Conservation (phyloP, 2,797 vertebrate genomes). For the Sebastes matsubarae region DNA sequence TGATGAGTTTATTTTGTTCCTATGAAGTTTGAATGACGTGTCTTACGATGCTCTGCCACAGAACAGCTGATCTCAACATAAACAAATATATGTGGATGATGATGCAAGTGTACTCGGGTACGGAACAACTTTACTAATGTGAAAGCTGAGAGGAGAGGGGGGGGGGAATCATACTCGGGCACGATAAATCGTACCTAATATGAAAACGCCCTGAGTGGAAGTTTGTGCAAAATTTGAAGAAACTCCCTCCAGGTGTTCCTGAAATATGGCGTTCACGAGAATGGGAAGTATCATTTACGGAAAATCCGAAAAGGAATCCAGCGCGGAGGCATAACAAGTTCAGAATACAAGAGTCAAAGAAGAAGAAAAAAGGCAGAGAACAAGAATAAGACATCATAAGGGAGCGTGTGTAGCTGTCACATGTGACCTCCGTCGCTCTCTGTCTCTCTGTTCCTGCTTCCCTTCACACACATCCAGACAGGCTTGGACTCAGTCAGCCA, state of each 20-base stretch:
- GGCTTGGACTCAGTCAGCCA: conserved; percentile 63
- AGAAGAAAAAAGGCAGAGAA: conserved; percentile 9
- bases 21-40: too few relatives aligned
- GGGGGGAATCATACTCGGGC: too few relatives aligned
- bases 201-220: too few relatives aligned
- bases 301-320: background rate
- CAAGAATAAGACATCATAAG: conserved; percentile 14
- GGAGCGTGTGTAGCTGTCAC: conserved; percentile 38
- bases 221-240: background rate
- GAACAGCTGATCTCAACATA: too few relatives aligned
- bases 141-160: too few relatives aligned
- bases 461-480: conserved; percentile 51
- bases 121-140: too few relatives aligned
- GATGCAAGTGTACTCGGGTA: too few relatives aligned
- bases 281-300: background rate
- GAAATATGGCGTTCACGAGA: background rate
- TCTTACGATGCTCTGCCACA: too few relatives aligned
- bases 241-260: background rate
- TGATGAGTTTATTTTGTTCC: too few relatives aligned
- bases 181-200: too few relatives aligned
- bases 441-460: conserved; percentile 44
- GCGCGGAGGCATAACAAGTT: background rate
- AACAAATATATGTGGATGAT: too few relatives aligned
- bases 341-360: conserved; percentile 13
- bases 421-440: conserved; percentile 23